Base-by-base conservation (phyloP, 2,888 invertebrate genomes). In the Microplitis deprimator region DNA sequence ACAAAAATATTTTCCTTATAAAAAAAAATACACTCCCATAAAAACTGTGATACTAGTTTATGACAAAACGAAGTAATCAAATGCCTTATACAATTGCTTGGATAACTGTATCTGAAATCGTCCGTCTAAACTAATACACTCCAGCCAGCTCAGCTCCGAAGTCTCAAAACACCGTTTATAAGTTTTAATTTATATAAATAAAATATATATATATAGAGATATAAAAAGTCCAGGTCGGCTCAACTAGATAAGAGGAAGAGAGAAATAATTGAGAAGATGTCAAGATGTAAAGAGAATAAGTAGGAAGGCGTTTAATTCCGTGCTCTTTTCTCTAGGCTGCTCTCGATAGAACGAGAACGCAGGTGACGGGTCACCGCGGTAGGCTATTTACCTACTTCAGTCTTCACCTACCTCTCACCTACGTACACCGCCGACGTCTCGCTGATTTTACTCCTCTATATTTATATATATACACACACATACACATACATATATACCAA, bases 381-480 rank as follows among this genome's bases (percentile, higher is more conserved):
- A 89, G 86, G 89, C 89, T 89, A 88, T 89, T 89, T 89, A 89
- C 89, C 89, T 88, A 89, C 89, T 89, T 89, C 86, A 85, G 85
- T 83, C 89, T 89, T 89, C 86, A 85, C 85, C 84, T 85, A 85
- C 87, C 86, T 85, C 85, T 86, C 85, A 83, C 82, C 84, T 82
- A 84, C 79, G 80, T 79, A 76, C 73, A 68, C 77, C 78, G 80
- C 80, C 80, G 79, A 67, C 65, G 41, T 76, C 71, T 67, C 80
- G 79, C 81, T 77, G 78, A 64, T 64, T 70, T 40, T 41, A 41
- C 61, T 60, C 50, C 50, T 50, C 50, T 50, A 50, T 13, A 50
- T 13, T 10, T 50, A 50, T 50, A 50, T 5, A 50, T 50, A 50
- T 13, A 50, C 0, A 50, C 2, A 50, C 59, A 20, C 16, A 13